Evolutionary conservation across 64 coral and sea anemone species (phyloP).

Genomic region (Montipora foliosa): DNA sequence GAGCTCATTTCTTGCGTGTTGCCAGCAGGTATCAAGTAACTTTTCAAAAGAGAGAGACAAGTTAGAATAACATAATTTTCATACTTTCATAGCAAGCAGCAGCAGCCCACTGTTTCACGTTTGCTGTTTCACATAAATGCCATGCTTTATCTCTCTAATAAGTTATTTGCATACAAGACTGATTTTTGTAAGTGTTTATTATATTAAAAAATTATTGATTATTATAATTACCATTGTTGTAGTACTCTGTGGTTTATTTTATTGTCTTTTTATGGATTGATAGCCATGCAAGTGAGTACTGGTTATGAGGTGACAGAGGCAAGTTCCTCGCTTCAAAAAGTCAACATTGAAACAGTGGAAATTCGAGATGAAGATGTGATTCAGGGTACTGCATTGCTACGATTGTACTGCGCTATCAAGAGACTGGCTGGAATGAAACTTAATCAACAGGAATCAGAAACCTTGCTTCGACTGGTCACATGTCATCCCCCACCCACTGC

Average conservation of each 20-base stretch:
- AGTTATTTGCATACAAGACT: no score
- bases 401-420: conserved; percentile 89
- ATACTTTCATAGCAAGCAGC: no score
- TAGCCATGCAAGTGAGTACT: conserved; percentile 95
- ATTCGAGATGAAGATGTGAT: conserved; percentile 89
- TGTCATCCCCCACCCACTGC: conserved; percentile 91
- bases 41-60: no score
- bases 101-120: no score
- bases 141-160: no score
- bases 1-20: no score
- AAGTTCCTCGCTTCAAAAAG: conserved; percentile 21
- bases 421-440: conserved; percentile 92
- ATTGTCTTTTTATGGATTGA: background rate
- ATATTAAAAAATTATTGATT: no score
- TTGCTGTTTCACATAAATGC: no score
- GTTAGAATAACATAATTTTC: no score
- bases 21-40: no score
- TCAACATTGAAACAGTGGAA: conserved; percentile 58
- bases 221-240: no score
- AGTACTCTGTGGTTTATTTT: background rate
- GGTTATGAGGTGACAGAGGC: conserved; percentile 94
- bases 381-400: conserved; percentile 73
- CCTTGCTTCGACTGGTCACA: conserved; percentile 81
- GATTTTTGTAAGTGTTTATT: no score
- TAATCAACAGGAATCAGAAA: conserved; percentile 82